A percentile compares a stretch with the other conserved stretches of the same genome.
phyloP scores from a whole-genome alignment of 2,888 invertebrate species.

The Scelioninae gen. 1 region DNA sequence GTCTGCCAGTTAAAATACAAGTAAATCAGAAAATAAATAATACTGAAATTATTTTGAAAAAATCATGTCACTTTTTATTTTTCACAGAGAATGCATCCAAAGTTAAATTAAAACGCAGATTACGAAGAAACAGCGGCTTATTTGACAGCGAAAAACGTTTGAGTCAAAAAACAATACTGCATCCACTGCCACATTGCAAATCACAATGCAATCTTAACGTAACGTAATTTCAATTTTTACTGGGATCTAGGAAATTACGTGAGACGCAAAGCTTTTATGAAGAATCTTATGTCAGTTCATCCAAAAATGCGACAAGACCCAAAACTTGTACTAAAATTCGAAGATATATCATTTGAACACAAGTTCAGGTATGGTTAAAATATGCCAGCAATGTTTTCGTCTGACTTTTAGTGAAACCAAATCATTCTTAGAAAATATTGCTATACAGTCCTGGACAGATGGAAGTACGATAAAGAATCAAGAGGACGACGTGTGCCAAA shows the following conservation, averaged over 20 bases:
- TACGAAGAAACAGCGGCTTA: too few species aligned
- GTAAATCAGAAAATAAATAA: too few species aligned
- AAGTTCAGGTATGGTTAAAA: constrained; percentile 6
- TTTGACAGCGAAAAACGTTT: too few species aligned
- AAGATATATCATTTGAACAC: constrained; percentile 24
- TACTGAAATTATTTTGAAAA: too few species aligned
- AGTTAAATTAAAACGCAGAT: too few species aligned
- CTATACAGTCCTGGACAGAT: background rate
- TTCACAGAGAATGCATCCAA: too few species aligned
- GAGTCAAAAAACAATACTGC: constrained; percentile 1
- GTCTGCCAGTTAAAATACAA: too few species aligned
- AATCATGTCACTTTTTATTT: too few species aligned
- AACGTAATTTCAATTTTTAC: constrained; percentile 27
- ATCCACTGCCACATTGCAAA: constrained; percentile 10
- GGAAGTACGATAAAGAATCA: background rate
- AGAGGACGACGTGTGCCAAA: constrained; percentile 38
- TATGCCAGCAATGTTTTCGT: constrained; percentile 49
- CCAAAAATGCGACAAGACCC: background rate
- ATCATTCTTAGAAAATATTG: background rate
- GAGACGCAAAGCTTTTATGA: constrained; percentile 10
- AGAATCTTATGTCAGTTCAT: background rate
- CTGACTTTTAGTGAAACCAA: constrained; percentile 39
- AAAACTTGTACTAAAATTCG: background rate
- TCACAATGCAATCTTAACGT: constrained; percentile 13
- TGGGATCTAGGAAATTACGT: constrained; percentile 27